phyloP scores from a whole-genome alignment of 1,140 invertebrate genomes.

The Coptotermes formosanus region DNA sequence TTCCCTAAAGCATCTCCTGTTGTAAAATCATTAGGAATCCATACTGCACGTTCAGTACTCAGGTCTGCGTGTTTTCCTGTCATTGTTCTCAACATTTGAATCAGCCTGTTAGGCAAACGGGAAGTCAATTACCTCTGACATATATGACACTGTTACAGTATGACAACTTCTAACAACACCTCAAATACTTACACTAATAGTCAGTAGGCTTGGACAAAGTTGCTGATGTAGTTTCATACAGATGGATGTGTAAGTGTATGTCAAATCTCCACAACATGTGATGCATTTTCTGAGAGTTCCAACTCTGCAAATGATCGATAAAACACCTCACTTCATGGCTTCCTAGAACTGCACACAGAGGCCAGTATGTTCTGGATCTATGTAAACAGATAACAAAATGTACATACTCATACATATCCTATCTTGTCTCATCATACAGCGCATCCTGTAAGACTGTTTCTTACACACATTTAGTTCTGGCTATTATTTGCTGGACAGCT shows the following conservation, averaged over 20 bases:
- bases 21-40: too few species aligned
- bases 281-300: constrained; percentile 67
- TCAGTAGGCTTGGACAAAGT: constrained; percentile 83
- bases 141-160: too few species aligned
- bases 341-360: constrained; percentile 67
- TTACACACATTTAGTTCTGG: too few species aligned
- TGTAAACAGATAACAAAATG: constrained; percentile 38
- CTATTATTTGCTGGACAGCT: too few species aligned
- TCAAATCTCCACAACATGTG: constrained; percentile 70
- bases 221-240: constrained; percentile 76
- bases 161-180: not conserved
- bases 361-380: constrained; percentile 67
- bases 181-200: constrained; percentile 34
- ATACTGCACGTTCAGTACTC: too few species aligned
- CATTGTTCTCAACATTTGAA: too few species aligned
- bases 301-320: constrained; percentile 83
- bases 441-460: too few species aligned
- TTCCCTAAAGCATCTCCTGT: too few species aligned
- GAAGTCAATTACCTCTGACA: too few species aligned
- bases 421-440: too few species aligned
- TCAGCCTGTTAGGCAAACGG: too few species aligned
- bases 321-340: constrained; percentile 64
- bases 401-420: not conserved
- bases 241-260: constrained; percentile 68
- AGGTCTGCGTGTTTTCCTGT: too few species aligned